Evolutionary conservation across 2,888 invertebrate species (phyloP).

Genomic region (Drosophila nr. perissopoda): DNA sequence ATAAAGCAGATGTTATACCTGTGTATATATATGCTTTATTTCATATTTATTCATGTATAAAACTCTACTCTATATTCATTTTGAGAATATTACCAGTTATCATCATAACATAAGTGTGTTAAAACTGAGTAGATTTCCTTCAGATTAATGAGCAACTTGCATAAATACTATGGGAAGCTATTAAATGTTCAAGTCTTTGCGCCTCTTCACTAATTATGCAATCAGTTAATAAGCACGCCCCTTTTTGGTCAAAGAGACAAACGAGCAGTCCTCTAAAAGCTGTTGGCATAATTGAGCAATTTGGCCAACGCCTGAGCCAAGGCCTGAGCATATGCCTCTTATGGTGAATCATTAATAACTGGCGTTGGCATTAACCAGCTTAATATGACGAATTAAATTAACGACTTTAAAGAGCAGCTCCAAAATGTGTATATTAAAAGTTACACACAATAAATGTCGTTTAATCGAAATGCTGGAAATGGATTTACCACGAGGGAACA

Average conservation of each 20-base stretch:
- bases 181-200: conserved; percentile 2
- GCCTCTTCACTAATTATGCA: conserved; percentile 21
- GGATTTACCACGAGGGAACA: conserved; percentile 10
- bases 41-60: neutral
- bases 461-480: conserved; percentile 5
- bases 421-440: conserved; percentile 1
- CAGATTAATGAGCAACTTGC: neutral
- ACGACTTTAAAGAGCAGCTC: conserved; percentile 17
- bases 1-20: neutral
- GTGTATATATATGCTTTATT: neutral
- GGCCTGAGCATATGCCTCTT: conserved; percentile 22
- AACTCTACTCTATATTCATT: neutral
- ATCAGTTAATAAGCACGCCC: conserved; percentile 33
- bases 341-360: conserved; percentile 61
- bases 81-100: neutral
- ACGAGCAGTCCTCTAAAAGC: conserved; percentile 18
- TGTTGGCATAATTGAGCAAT: conserved; percentile 52
- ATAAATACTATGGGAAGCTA: neutral
- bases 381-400: conserved; percentile 72
- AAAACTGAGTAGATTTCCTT: neutral
- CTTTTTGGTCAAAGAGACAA: conserved; percentile 4
- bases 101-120: neutral
- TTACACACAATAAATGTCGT: conserved; percentile 19
- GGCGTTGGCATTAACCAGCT: conserved; percentile 68
- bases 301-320: conserved; percentile 24